A percentile compares a stretch with the other conserved stretches of the same genome.
phyloP scores from a whole-genome alignment of 2,113 vertebrate species.

The Hyperoodon ampullatus region DNA sequence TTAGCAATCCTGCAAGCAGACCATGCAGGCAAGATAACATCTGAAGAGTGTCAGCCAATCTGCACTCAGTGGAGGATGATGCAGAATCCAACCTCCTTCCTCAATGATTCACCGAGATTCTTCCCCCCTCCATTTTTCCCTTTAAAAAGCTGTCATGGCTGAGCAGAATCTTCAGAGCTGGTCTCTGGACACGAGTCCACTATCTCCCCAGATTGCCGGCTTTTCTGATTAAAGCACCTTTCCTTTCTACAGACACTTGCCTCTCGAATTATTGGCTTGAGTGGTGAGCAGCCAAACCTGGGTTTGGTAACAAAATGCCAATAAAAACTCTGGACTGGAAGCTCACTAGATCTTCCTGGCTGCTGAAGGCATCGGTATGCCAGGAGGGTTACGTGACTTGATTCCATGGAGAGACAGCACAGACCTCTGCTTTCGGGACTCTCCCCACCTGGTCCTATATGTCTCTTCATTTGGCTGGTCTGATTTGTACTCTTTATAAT shows the following conservation, averaged over 20 bases:
- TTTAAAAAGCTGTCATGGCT: not conserved
- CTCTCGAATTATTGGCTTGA: not conserved
- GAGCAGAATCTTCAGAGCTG: not conserved
- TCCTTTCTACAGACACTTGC: not conserved
- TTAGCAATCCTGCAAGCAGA: not conserved
- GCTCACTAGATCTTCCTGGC: not conserved
- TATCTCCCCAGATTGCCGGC: not conserved
- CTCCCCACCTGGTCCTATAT: not conserved
- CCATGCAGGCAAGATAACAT: not conserved
- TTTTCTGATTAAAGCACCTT: not conserved
- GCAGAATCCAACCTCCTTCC: not conserved
- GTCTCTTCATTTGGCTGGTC: not conserved
- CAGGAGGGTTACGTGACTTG: too few species aligned
- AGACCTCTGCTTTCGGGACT: not conserved
- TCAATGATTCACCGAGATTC: not conserved
- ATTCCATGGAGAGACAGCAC: not conserved
- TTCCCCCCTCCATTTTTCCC: not conserved
- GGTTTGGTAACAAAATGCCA: not conserved
- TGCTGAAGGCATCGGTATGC: not conserved
- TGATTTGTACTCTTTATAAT: not conserved
- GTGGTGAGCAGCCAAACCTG: not conserved
- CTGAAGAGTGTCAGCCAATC: not conserved
- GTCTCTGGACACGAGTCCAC: not conserved
- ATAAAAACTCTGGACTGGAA: not conserved
- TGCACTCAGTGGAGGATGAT: not conserved